Base-by-base conservation (phyloP, 1,140 invertebrate species). In the Nautilus pompilius region DNA sequence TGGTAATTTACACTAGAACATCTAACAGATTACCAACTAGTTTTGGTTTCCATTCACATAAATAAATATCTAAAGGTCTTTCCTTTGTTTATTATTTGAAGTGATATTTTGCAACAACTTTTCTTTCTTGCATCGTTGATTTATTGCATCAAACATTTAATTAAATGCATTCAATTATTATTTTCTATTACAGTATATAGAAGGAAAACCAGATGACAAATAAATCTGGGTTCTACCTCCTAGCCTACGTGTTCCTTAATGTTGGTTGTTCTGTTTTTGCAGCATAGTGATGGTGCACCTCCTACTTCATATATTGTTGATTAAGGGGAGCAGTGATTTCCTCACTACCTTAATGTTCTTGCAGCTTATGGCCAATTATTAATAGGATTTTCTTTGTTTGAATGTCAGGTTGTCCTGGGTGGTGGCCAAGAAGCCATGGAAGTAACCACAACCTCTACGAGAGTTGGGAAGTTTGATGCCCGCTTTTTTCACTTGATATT, bases 371-470 rank as follows among this genome's bases (percentile, higher is more conserved):
- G n/a, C n/a, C n/a, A n/a, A n/a, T n/a, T n/a, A n/a, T n/a, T n/a
- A n/a, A n/a, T n/a, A n/a, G n/a, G n/a, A 2, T 62, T 5, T 34
- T 29, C 49, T 56, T n/a, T 45, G 2, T 59, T 58, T 63, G 63
- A 64, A 73, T 73, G 80, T 5, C 69, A 90, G 88, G 89, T 98
- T 2, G 91, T 96, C 17, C 83, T 98, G 55, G 96, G 96, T 63
- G 96, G 96, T 83, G 96, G 96, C 78, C 96, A 99, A 85, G 96
- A 99, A 84, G 96, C 96, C 63, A 98, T 96, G 92, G 93, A 97
- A 78, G 98, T 99, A 57, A 99, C 98, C 34, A 98, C 95, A 5
- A 99, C 96, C 0, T 96, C 94, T 0, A 90, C 95, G 0, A 88
- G 93, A 71, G 89, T 93, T 61, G 98, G 97, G 28, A 99, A 99